Evolutionary conservation across 2,113 vertebrate genomes (phyloP), one percentile per base, ranked within the genome.

Genomic region (Trichechus manatus): DNA sequence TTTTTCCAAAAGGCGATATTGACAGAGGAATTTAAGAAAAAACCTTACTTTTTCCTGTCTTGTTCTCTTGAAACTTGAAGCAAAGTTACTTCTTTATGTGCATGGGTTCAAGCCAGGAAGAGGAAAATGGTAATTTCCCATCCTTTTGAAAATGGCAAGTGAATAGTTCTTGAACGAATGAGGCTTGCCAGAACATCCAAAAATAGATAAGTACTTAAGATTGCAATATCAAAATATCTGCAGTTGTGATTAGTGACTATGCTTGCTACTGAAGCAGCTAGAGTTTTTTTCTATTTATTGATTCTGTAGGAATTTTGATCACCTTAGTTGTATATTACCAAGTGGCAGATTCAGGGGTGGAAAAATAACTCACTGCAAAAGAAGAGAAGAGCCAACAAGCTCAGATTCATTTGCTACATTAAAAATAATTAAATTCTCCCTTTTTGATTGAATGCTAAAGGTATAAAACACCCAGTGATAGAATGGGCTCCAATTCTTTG

Each of bases 21-120:
- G 89, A 88, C 90, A 95, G 72, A 53, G 68, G 83, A 91, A 79
- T 95, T 92, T 68, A 53, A 94, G 72, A 85, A 85, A 64, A 91
- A 78, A 11, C n/a, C 31, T 53, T 81, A 56, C 74, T 29, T 91
- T 83, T 96, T 85, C 70, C 59, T 59, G 29, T 87, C 75, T 74
- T 36, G 6, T 56, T 89, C 74, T 96, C 63, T 93, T 79, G 63
- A 87, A 96, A 88, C 63, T 93, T 59, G 39, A 77, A 56, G 47
- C 44, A 70, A 33, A 77, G 11, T 88, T 80, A 25, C 63, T 77
- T 25, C 74, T 92, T 82, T 44, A 50, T 92, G 25, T 83, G 70
- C 29, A 47, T 0, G 3, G 29, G 36, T 92, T 86, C 39, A 89
- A 44, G 47, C 89, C 72, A 89, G 47, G 22, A 77, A 92, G 63